A percentile compares a stretch with the other conserved stretches of the same genome.
Conservation (phyloP, 2,113 vertebrate species). For the Xyrauchen texanus region DNA sequence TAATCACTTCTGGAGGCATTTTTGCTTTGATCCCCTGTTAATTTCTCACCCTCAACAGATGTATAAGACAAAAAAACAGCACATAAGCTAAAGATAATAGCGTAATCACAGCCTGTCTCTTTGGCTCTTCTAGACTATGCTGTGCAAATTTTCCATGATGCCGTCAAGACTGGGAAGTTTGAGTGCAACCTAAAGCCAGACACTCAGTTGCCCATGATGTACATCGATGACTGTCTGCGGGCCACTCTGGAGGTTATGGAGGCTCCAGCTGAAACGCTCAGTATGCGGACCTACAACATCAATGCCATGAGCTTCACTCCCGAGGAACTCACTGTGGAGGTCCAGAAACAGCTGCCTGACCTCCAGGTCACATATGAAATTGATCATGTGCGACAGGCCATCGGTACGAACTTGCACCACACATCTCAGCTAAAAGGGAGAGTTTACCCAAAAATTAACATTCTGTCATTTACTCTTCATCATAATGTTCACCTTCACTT, state of each 20-base stretch:
- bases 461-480: no score
- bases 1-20: no score
- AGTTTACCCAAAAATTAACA: no score
- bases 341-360: slow-evolving; percentile 88
- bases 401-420: slow-evolving; percentile 75
- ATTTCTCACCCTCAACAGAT: no score
- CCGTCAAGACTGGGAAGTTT: slow-evolving; percentile 85
- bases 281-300: slow-evolving; percentile 96
- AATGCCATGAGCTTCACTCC: slow-evolving; percentile 95
- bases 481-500: no score
- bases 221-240: slow-evolving; percentile 90
- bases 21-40: no score
- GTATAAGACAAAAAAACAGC: no score
- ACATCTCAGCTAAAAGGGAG: not conserved
- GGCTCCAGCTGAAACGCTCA: slow-evolving; percentile 79
- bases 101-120: no score
- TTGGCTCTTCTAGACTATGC: slow-evolving; percentile 83
- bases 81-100: no score
- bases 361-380: slow-evolving; percentile 84
- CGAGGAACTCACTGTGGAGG: slow-evolving; percentile 83
- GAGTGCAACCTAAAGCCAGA: slow-evolving; percentile 84
- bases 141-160: slow-evolving; percentile 92
- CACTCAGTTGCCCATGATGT: slow-evolving; percentile 95
- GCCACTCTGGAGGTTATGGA: slow-evolving; percentile 92
- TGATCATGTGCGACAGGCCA: slow-evolving; percentile 86